Percentiles rank a stretch among this genome's conserved stretches.
Evolutionary conservation across 2,888 invertebrate genomes (phyloP).

Genomic region (Campopleginae sp.): DNA sequence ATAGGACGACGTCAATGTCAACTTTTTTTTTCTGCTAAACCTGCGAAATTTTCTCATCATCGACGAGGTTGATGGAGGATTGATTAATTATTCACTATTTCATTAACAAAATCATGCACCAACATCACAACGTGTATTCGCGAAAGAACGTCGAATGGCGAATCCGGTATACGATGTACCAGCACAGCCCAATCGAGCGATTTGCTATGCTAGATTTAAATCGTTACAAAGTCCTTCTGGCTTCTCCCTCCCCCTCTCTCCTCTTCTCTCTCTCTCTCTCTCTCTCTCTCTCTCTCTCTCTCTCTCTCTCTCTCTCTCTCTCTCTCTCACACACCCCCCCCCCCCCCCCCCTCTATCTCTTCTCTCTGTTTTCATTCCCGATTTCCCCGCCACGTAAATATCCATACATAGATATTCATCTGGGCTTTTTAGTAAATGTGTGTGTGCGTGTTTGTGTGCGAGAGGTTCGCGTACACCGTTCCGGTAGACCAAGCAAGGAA

Average conservation of each 20-base stretch:
- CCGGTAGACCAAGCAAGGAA: conserved; percentile 39
- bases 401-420: conserved; percentile 25
- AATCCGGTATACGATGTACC: conserved; percentile 32
- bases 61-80: background rate
- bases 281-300: background rate
- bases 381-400: conserved; percentile 54
- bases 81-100: background rate
- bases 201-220: conserved; percentile 53
- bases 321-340: background rate
- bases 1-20: background rate
- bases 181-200: conserved; percentile 45
- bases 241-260: background rate
- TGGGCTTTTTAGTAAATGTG: conserved; percentile 28
- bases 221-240: conserved; percentile 54
- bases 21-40: background rate
- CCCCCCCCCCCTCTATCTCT: background rate
- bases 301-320: background rate
- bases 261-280: background rate
- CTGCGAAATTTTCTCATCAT: background rate
- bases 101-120: background rate
- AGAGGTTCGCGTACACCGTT: conserved; percentile 56
- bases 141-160: background rate
- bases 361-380: conserved; percentile 39
- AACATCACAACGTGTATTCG: background rate
- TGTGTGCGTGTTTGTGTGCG: background rate